Evolutionary conservation across 2,797 vertebrate species (phyloP), one percentile per base, ranked within the genome.

Genomic region (Myotis vivesi): DNA sequence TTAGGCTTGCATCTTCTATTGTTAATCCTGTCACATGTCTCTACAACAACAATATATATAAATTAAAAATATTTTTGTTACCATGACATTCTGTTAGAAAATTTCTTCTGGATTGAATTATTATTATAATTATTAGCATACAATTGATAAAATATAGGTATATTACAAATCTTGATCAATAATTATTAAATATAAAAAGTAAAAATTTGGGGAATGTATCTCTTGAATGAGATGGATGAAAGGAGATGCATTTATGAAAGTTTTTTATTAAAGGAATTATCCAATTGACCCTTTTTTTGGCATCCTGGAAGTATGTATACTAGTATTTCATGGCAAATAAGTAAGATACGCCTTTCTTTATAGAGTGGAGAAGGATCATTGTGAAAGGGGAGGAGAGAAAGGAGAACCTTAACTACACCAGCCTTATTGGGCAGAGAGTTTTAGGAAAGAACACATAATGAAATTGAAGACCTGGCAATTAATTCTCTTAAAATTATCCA

Each of bases 171-270:
- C 38, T 95, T 84, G 25, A 91, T 85, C 44, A 75, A 72, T 71
- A 92, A 79, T 83, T 86, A 69, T 69, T 93, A 95, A 92, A 89
- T 25, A 82, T 55, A 80, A 73, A 79, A 92, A 62, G 28, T 69
- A 90, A 87, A 87, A 82, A 83, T 82, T 90, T 7, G 62, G 20
- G 71, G 28, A 75, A 55, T 75, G 22, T 2, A 75, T 53, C 59
- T 89, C 49, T 81, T 82, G 85, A 85, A 85, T 53, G 19, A 96
- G 62, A 87, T 46, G 69, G 57, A 84, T 25, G 57, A 30, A 88
- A 23, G 41, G n/a, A 3, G 10, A 53, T 22, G 7, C 36, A 57
- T n/a, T 91, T 83, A 66, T 16, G 28, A 64, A 83, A 83, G 16
- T 23, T 86, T 16, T n/a, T 77, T 4, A 44, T 83, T 64, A 71